Evolutionary conservation across 37 sponge, comb jelly and placozoan genomes (phyloP), one percentile per base, ranked within the genome.

Genomic region (Oscarella lobularis): DNA sequence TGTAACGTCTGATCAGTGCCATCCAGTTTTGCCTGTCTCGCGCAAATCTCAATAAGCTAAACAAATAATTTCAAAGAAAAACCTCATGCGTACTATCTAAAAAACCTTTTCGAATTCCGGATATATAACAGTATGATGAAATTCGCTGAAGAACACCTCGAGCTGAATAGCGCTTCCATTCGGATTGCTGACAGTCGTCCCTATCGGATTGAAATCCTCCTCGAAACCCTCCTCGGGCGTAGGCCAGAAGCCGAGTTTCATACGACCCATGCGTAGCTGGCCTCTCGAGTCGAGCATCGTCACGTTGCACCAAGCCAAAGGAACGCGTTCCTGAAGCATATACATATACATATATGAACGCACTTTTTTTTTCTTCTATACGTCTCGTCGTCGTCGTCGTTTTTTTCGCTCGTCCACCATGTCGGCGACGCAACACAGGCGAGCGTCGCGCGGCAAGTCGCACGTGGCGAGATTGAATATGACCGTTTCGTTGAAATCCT

Each of bases 291-390:
- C 88, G 67, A 87, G 85, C 68, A 90, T 74, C 38, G 66, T 85
- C 73, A 81, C 78, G 78, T 94, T 94, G 41, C 79, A 89, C 95
- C 91, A 90, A 31, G 95, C 95, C 9, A 94, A 73, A 20, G 80
- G 82, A 35, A 81, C 77, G 31, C 31, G 71, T 4, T 68, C 71
- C 60, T 20, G 60, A 27, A 27, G 9, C 60, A 9, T 9, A 48
- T 20, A 9, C 20, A 20, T n/a, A n/a, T n/a, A n/a, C n/a, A n/a
- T n/a, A n/a, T n/a, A n/a, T n/a, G n/a, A n/a, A n/a, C n/a, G n/a
- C n/a, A n/a, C n/a, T n/a, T n/a, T n/a, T n/a, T n/a, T n/a, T n/a
- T n/a, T n/a, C n/a, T n/a, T n/a, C n/a, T n/a, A n/a, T n/a, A n/a
- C n/a, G 60, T 48, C 60, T 27, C 60, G 60, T 27, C 60, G 60